A percentile compares a stretch with the other conserved stretches of the same genome.
These are phyloP conservation scores for Porites rus DNA, from an alignment of 92 coral and sea anemone species.

Conservation along the genomic window DNA sequence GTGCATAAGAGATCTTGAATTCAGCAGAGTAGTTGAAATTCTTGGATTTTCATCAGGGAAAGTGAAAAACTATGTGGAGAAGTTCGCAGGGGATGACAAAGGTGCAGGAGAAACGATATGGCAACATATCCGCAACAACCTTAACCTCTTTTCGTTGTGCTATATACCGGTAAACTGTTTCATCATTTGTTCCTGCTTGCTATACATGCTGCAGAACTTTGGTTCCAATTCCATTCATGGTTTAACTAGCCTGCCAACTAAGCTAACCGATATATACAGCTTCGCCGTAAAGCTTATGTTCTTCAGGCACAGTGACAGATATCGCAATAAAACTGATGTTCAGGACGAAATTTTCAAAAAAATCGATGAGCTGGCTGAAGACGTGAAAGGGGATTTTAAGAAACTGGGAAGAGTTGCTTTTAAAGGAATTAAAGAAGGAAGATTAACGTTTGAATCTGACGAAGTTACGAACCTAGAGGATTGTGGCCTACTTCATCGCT, in stretches of 20 bases:
- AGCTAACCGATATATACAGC: not conserved
- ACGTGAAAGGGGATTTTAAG: not conserved
- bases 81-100: not conserved
- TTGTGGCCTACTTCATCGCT: not conserved
- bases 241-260: not conserved
- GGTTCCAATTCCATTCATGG: no score
- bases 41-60: conserved; percentile 16
- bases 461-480: not conserved
- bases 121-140: not conserved
- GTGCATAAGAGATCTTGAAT: not conserved
- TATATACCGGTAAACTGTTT: not conserved
- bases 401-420: not conserved
- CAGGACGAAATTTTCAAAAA: not conserved
- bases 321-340: not conserved
- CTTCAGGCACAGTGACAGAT: not conserved
- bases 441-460: not conserved
- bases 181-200: not conserved
- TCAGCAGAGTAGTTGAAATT: conserved; percentile 1
- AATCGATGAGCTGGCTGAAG: not conserved
- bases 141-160: not conserved
- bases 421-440: not conserved
- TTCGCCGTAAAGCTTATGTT: not conserved
- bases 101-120: not conserved
- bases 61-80: conserved; percentile 17
- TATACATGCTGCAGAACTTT: not conserved